phyloP scores from a whole-genome alignment of 2,797 vertebrate species.

The Karalla daura region DNA sequence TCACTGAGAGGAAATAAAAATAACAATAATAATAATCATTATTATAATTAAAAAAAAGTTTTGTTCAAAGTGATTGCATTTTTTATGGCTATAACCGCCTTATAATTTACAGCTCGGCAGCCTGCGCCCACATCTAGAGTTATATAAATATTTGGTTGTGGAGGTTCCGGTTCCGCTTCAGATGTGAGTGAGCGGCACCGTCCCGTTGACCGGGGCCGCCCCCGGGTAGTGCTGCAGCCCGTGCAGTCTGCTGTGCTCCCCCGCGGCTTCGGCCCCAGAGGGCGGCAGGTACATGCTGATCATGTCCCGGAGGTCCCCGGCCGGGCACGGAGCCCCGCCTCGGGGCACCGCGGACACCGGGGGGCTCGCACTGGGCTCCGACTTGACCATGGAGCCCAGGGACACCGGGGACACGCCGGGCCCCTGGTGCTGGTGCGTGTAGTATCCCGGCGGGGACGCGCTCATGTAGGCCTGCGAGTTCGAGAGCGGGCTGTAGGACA shows the following conservation, averaged over 20 bases:
- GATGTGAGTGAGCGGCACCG: slow-evolving; percentile 91
- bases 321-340: slow-evolving; percentile 87
- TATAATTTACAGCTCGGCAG: slow-evolving; percentile 84
- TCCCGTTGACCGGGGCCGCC: slow-evolving; percentile 94
- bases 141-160: slow-evolving; percentile 82
- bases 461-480: slow-evolving; percentile 96
- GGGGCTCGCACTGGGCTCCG: slow-evolving; percentile 93
- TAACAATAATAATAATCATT: slow-evolving; percentile 29
- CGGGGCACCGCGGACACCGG: slow-evolving; percentile 87
- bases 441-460: slow-evolving; percentile 92
- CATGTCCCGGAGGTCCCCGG: slow-evolving; percentile 97
- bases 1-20: slow-evolving; percentile 47
- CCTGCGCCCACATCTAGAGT: slow-evolving; percentile 60
- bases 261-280: slow-evolving; percentile 87
- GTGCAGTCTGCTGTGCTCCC: slow-evolving; percentile 92
- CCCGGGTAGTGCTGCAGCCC: slow-evolving; percentile 95
- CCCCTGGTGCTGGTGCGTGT: slow-evolving; percentile 86
- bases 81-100: slow-evolving; percentile 78
- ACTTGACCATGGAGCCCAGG: slow-evolving; percentile 92
- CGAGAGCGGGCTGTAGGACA: slow-evolving; percentile 94
- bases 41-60: slow-evolving; percentile 58
- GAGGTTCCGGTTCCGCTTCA: slow-evolving; percentile 61
- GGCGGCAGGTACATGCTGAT: slow-evolving; percentile 95
- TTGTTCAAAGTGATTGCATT: slow-evolving; percentile 76
- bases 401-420: slow-evolving; percentile 86